A percentile compares a stretch with the other conserved stretches of the same genome.
These are phyloP conservation scores for Hydroisotoma schaefferi DNA, from an alignment of 2,888 invertebrate species.

Conservation along the genomic window DNA sequence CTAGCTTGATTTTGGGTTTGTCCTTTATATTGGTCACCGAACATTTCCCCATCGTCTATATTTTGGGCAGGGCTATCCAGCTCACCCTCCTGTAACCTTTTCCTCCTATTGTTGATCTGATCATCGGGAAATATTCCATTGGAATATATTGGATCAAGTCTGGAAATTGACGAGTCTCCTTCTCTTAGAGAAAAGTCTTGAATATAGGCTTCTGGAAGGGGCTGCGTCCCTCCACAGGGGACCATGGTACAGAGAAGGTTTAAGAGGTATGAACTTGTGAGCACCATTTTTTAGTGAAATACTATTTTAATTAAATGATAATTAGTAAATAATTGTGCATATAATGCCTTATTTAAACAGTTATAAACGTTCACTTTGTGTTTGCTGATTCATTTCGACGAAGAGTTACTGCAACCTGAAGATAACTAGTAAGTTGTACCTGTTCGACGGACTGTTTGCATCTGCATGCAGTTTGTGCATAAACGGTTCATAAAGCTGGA, in stretches of 20 bases:
- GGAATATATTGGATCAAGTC: neutral
- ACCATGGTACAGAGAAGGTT: constrained; percentile 36
- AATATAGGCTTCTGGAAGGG: constrained; percentile 33
- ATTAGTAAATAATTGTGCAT: neutral
- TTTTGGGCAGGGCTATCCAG: neutral
- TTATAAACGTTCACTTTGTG: neutral
- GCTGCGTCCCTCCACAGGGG: constrained; percentile 25
- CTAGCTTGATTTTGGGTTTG: neutral
- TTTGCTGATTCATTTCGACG: neutral
- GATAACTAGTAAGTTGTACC: no score
- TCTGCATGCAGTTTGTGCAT: no score
- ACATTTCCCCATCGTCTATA: neutral
- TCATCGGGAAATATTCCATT: neutral
- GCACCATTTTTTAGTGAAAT: neutral
- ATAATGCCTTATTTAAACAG: neutral
- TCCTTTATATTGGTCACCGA: neutral
- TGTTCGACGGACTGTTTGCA: no score
- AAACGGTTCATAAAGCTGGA: no score
- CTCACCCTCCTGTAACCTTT: constrained; percentile 4
- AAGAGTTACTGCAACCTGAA: no score
- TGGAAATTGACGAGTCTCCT: neutral
- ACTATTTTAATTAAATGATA: neutral
- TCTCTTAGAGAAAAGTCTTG: constrained; percentile 1
- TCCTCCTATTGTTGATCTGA: constrained; percentile 3
- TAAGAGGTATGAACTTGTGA: constrained; percentile 18